Percentiles rank a stretch among this genome's conserved stretches.
phyloP scores from a whole-genome alignment of 2,888 invertebrate genomes.

The Abrostola tripartita region DNA sequence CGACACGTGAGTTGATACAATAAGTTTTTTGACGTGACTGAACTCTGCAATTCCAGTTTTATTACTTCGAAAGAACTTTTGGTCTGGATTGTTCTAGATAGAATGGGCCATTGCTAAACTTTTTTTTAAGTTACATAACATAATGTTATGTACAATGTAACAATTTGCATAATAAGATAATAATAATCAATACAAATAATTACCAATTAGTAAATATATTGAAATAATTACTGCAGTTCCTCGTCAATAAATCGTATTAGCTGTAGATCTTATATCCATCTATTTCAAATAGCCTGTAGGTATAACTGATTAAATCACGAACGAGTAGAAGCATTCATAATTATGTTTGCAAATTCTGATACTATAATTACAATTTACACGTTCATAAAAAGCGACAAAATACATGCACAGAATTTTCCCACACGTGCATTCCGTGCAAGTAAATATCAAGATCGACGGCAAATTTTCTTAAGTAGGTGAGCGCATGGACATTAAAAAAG shows the following conservation, averaged over 20 bases:
- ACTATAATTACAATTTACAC: constrained; percentile 35
- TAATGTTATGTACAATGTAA: no score
- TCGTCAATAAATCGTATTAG: no score
- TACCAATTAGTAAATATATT: no score
- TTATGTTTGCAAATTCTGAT: not conserved
- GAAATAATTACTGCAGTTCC: no score
- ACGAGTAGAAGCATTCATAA: not conserved
- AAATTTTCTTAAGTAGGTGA: constrained; percentile 51
- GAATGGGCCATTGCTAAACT: not conserved
- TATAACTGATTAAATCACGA: no score
- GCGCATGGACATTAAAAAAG: constrained; percentile 57
- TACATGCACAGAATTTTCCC: constrained; percentile 41
- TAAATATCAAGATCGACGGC: constrained; percentile 51
- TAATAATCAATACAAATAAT: no score
- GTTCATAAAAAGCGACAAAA: constrained; percentile 17
- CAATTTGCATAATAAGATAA: no score
- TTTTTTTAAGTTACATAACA: no score
- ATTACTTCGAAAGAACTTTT: not conserved
- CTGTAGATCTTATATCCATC: no score
- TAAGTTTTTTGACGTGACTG: constrained; percentile 44
- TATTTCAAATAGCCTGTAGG: no score
- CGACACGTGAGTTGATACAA: constrained; percentile 71
- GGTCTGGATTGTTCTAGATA: constrained; percentile 17
- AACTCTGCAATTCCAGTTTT: constrained; percentile 50
- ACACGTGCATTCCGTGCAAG: constrained; percentile 33